Percentiles rank a stretch among this genome's conserved stretches.
Conservation (phyloP, 2,113 vertebrate species). For the Aplodontia rufa region DNA sequence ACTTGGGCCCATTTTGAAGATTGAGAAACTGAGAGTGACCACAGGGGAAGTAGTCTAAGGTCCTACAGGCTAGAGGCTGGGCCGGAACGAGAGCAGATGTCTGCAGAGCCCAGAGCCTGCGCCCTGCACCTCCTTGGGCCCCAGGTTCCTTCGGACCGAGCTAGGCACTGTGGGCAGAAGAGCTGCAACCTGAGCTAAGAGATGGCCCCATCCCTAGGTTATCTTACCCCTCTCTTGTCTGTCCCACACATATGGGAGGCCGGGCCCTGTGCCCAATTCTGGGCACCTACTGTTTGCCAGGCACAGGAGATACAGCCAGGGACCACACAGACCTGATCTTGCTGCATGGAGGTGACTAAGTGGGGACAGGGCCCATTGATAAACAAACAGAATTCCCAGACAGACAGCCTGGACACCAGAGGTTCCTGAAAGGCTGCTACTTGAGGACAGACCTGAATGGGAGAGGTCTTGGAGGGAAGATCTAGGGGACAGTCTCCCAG, state of each 20-base stretch:
- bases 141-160: not conserved
- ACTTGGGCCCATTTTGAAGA: not conserved
- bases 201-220: too few species aligned
- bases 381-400: not conserved
- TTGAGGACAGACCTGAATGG: not conserved
- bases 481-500: not conserved
- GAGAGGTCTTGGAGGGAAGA: not conserved
- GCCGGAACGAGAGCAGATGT: not conserved
- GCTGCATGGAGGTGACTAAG: not conserved
- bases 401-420: not conserved
- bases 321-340: not conserved
- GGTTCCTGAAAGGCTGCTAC: not conserved
- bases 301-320: not conserved
- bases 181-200: not conserved
- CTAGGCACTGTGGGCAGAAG: not conserved
- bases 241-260: not conserved
- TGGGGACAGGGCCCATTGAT: too few species aligned
- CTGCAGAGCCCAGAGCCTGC: not conserved
- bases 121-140: rapidly evolving
- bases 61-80: too few species aligned
- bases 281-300: not conserved
- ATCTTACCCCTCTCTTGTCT: not conserved
- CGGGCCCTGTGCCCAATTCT: not conserved
- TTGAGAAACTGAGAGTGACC: rapidly evolving
- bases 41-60: not conserved